Evolutionary conservation across 2,888 invertebrate genomes (phyloP).

Genomic region (Criorhina ranunculi): DNA sequence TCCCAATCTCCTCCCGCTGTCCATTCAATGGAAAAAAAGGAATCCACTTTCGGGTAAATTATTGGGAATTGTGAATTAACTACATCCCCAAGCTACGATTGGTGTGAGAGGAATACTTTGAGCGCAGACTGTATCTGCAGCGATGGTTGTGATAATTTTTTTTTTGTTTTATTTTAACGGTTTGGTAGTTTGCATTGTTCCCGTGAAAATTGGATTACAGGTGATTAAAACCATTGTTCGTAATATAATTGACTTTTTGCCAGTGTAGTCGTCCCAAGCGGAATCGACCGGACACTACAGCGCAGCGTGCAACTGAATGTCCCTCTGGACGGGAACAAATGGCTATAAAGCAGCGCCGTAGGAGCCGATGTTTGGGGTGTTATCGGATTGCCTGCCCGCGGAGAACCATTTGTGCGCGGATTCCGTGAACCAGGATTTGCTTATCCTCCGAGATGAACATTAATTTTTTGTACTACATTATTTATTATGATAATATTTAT

Average conservation of each 20-base stretch:
- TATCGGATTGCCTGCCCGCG: conserved; percentile 23
- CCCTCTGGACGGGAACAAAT: conserved; percentile 27
- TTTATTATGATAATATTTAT: conserved; percentile 61
- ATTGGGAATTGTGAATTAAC: conserved; percentile 73
- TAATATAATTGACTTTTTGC: conserved; percentile 70
- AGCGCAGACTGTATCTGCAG: not conserved
- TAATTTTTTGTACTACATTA: conserved; percentile 58
- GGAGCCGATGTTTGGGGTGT: not conserved
- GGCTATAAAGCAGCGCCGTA: conserved; percentile 24
- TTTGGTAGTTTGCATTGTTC: conserved; percentile 62
- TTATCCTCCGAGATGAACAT: conserved; percentile 61
- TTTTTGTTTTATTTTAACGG: conserved; percentile 17
- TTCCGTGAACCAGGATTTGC: conserved; percentile 3
- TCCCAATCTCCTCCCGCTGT: not conserved
- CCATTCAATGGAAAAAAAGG: conserved; percentile 17
- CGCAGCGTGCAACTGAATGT: conserved; percentile 17
- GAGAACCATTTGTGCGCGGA: conserved; percentile 24
- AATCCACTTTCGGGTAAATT: conserved; percentile 65
- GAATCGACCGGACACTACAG: conserved; percentile 20
- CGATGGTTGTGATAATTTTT: not conserved
- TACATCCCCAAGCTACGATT: conserved; percentile 23
- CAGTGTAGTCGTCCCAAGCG: conserved; percentile 13
- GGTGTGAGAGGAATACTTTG: not conserved
- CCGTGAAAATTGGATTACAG: conserved; percentile 72
- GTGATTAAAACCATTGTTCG: conserved; percentile 74